These are phyloP conservation scores for Leptopilina drosophilae DNA, from an alignment of 2,888 invertebrate genomes.

Conservation along the genomic window DNA sequence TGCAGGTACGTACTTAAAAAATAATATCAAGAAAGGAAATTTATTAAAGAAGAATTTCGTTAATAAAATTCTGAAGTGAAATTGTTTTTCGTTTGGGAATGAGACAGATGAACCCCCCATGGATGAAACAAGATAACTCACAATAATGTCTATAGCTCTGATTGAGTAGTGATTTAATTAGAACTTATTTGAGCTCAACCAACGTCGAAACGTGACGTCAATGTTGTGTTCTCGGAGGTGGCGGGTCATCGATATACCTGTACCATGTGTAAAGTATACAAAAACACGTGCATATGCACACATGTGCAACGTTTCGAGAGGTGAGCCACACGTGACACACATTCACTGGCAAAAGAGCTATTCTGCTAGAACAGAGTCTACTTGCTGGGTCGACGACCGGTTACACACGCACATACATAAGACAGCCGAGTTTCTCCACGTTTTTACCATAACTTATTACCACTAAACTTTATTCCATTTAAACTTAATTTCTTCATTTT, in stretches of 20 bases:
- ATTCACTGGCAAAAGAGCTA: constrained; percentile 70
- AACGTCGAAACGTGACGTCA: constrained; percentile 28
- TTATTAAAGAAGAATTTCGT: too few relatives aligned
- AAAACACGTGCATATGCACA: constrained; percentile 31
- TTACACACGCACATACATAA: constrained; percentile 24
- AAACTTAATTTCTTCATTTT: constrained; percentile 7
- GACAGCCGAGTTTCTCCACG: not conserved
- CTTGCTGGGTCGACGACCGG: constrained; percentile 66
- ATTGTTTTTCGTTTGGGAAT: too few relatives aligned
- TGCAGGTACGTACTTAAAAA: too few relatives aligned
- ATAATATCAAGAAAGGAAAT: too few relatives aligned
- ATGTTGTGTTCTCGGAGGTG: constrained; percentile 27
- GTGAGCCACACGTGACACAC: constrained; percentile 69
- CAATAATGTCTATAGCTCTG: too few relatives aligned
- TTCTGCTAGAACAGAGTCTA: constrained; percentile 67
- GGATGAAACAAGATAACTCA: too few relatives aligned
- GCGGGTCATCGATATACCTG: constrained; percentile 33
- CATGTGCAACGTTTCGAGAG: constrained; percentile 47
- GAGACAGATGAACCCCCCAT: too few relatives aligned
- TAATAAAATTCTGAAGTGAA: too few relatives aligned
- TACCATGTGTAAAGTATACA: constrained; percentile 15
- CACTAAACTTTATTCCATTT: constrained; percentile 15
- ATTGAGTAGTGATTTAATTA: constrained; percentile 33
- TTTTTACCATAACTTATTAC: constrained; percentile 11
- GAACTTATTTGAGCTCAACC: constrained; percentile 26